Conservation (phyloP, 2,797 vertebrate genomes). For the Muscicapa comitata region DNA sequence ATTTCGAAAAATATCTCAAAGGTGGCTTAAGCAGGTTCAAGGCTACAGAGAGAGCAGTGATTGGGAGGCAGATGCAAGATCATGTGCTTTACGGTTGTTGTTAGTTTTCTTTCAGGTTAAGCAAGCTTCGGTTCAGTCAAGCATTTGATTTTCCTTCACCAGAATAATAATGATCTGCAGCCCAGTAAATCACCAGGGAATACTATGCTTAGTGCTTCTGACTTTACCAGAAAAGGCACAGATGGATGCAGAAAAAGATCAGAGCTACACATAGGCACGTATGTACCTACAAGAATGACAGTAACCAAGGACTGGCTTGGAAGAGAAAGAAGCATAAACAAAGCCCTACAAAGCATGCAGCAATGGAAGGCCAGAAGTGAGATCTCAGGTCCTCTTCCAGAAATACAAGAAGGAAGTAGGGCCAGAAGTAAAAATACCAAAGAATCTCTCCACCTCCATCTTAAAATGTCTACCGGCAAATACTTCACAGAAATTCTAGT, state of each 20-base stretch:
- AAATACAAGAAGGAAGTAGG: neutral
- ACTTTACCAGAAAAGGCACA: conserved; percentile 12
- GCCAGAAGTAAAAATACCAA: neutral
- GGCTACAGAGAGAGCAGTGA: neutral
- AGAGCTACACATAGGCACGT: neutral
- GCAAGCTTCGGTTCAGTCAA: conserved; percentile 20
- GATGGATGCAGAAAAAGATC: neutral
- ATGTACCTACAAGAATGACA: neutral
- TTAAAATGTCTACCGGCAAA: neutral
- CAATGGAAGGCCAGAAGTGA: neutral
- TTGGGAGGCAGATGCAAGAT: neutral
- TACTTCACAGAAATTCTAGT: neutral
- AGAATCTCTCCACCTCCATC: neutral
- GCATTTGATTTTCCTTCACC: conserved; percentile 40
- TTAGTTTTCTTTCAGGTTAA: conserved; percentile 44
- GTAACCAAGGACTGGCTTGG: neutral
- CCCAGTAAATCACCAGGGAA: conserved; percentile 1
- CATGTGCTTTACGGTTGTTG: neutral
- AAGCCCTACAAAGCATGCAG: neutral
- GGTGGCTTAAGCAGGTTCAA: neutral
- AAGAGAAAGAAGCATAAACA: neutral
- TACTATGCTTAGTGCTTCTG: neutral
- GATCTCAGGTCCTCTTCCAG: neutral
- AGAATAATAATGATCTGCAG: conserved; percentile 22
- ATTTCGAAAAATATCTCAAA: neutral